phyloP scores from a whole-genome alignment of 2,888 invertebrate species.

The Mesopsocus fuscifrons region DNA sequence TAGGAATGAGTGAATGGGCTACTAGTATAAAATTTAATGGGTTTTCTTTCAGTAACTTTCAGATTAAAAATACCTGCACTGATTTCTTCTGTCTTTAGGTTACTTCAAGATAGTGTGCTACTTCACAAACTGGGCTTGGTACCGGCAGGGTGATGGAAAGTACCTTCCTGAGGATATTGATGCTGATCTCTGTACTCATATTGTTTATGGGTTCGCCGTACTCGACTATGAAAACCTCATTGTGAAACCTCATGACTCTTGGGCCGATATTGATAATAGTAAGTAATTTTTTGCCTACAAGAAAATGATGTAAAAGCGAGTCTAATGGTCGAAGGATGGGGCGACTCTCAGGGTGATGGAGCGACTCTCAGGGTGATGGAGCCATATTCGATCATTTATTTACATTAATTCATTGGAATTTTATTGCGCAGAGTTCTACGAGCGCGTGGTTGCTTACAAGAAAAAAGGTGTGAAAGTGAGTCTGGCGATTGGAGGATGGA shows the following conservation, averaged over 20 bases:
- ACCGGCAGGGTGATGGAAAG: conserved; percentile 59
- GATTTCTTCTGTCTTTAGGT: too few species aligned
- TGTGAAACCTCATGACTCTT: conserved; percentile 68
- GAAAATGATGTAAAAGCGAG: too few species aligned
- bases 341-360: too few species aligned
- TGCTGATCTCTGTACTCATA: conserved; percentile 73
- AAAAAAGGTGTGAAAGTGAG: conserved; percentile 65
- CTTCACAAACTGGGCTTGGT: conserved; percentile 92
- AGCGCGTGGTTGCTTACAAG: conserved; percentile 60
- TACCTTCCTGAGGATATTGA: conserved; percentile 75
- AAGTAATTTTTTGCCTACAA: conserved; percentile 22
- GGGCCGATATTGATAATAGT: conserved; percentile 81
- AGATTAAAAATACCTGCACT: too few species aligned
- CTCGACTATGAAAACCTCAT: conserved; percentile 60
- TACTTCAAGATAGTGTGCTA: conserved; percentile 72
- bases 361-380: too few species aligned
- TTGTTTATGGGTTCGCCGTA: conserved; percentile 88
- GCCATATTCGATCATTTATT: too few species aligned
- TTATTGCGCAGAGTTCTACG: conserved; percentile 74
- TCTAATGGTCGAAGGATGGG: neutral
- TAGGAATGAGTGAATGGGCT: too few species aligned
- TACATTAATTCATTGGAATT: too few species aligned
- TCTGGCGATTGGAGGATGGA: conserved; percentile 88
- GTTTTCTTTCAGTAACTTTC: too few species aligned
- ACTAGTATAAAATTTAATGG: too few species aligned